Evolutionary conservation across 2,113 vertebrate genomes (phyloP), one percentile per base, ranked within the genome.

Genomic region (Nyctibius bracteatus): DNA sequence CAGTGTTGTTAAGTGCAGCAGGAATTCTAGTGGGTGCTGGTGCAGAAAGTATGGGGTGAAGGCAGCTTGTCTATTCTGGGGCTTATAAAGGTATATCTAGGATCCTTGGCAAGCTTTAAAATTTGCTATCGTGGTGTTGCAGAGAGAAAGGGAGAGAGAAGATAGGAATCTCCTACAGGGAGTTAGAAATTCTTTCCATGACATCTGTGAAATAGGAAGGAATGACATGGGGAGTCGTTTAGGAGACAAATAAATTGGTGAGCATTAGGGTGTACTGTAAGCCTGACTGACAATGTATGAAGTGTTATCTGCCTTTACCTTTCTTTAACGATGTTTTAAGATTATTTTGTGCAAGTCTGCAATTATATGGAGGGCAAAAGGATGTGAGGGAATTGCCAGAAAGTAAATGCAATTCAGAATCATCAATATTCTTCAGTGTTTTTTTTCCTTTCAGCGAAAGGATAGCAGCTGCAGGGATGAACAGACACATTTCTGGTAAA

Each of bases 41-140:
- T 35, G n/a, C 41, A 35, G 44, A 19, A 74, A n/a, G 8, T 46
- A 2, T 8, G 10, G 61, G 23, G 55, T 79, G 47, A 72, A 81
- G 28, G 41, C 57, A 73, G 31, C 1, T 0, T 55, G 14, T 59
- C 52, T 90, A 0, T 15, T 63, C 39, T 72, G 27, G 23, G 33
- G 5, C 27, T 65, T 59, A 5, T 1, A 43, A 65, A 82, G 25
- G 35, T 57, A 5, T 54, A 21, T 52, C 52, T 72, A 35, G n/a
- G 33, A 19, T 86, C 21, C 10, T 70, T 59, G 31, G 21, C 37
- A 35, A 13, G 41, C 27, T 77, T 75, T 80, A 33, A 24, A 33
- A 47, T 55, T 80, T 75, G 15, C 9, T 80, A 0, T 61, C 0
- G 1, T 82, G 52, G 9, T 88, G 10, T 59, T 2, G 0, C 15